Conservation (phyloP, 2,797 vertebrate species). For the Euphonia xanthogaster region DNA sequence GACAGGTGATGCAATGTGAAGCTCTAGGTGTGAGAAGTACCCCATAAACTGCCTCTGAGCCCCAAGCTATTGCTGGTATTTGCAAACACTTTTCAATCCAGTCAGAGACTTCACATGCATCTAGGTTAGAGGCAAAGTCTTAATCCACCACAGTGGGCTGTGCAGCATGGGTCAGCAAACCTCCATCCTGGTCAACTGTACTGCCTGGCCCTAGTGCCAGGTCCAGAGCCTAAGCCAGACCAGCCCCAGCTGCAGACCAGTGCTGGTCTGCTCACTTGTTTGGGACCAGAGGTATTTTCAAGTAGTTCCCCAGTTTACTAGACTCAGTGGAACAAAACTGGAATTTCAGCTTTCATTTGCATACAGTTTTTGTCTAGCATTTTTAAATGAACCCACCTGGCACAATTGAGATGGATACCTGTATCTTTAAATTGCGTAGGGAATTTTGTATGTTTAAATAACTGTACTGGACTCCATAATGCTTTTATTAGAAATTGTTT, state of each 20-base stretch:
- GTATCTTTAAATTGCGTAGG: constrained; percentile 77
- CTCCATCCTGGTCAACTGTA: neutral
- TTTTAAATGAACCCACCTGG: constrained; percentile 61
- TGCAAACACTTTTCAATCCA: neutral
- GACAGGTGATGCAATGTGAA: neutral
- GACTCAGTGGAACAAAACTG: constrained; percentile 63
- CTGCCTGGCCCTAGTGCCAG: neutral
- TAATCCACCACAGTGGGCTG: neutral
- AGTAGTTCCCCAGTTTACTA: constrained; percentile 4
- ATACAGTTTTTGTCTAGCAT: constrained; percentile 62
- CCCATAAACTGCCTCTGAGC: neutral
- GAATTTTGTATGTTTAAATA: constrained; percentile 80
- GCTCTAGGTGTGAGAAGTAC: neutral
- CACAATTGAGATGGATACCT: constrained; percentile 70
- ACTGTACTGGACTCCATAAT: constrained; percentile 77
- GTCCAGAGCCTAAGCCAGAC: neutral
- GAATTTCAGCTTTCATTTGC: constrained; percentile 66
- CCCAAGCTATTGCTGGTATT: neutral
- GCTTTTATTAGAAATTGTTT: constrained; percentile 81
- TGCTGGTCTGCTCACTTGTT: neutral
- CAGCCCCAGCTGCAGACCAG: neutral
- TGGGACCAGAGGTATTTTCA: neutral
- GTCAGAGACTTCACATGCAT: neutral
- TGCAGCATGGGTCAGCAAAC: neutral
- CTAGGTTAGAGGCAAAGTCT: neutral